Conservation (phyloP, 2,888 invertebrate species). For the Heliconius cydno region DNA sequence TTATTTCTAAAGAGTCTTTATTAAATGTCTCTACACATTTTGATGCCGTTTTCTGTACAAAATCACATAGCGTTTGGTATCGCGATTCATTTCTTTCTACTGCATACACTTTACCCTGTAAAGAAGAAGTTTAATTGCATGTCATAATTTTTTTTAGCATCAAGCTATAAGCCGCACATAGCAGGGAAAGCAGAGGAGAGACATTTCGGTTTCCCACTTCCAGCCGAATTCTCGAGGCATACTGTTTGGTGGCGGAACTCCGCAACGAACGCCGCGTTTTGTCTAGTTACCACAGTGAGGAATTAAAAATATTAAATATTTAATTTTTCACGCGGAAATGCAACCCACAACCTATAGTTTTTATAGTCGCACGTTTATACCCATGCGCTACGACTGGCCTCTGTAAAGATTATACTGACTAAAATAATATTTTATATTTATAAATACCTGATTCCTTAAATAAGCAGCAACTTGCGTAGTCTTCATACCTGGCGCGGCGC, state of each 20-base stretch:
- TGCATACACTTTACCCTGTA: slow-evolving; percentile 89
- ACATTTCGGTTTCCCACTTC: not conserved
- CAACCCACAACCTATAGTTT: too few relatives aligned
- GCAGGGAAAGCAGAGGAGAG: not conserved
- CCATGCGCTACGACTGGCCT: too few relatives aligned
- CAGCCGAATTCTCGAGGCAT: not conserved
- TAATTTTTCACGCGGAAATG: too few relatives aligned
- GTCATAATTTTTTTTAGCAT: too few relatives aligned
- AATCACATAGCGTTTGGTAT: slow-evolving; percentile 85
- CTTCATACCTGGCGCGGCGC: slow-evolving; percentile 99
- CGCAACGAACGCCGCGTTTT: not conserved
- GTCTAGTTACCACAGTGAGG: not conserved
- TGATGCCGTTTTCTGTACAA: slow-evolving; percentile 85
- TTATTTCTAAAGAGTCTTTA: slow-evolving; percentile 88
- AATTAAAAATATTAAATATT: too few relatives aligned
- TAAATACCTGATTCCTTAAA: slow-evolving; percentile 87
- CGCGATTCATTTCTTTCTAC: slow-evolving; percentile 89
- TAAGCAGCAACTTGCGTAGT: slow-evolving; percentile 94
- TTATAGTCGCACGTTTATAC: not conserved
- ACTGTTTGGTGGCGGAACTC: not conserved
- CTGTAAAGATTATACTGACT: too few relatives aligned
- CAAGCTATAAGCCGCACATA: not conserved
- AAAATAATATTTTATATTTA: too few relatives aligned
- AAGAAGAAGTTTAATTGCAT: not conserved
- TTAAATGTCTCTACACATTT: slow-evolving; percentile 87